A percentile compares a stretch with the other conserved stretches of the same genome.
Evolutionary conservation across 2,888 invertebrate genomes (phyloP).

Genomic region (Tipula vernalis): DNA sequence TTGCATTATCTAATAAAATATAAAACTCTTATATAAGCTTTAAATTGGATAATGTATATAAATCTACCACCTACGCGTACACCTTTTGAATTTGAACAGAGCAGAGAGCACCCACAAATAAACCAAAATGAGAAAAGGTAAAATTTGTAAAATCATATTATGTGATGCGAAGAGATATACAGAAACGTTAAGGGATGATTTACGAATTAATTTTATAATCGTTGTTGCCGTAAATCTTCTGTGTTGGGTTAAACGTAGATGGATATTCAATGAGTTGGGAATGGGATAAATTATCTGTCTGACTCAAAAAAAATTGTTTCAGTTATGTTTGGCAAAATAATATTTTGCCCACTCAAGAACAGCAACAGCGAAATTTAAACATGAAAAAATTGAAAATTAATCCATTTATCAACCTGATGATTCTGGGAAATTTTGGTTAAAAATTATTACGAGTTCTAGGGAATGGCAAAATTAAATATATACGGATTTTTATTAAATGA

Average conservation of each 20-base stretch:
- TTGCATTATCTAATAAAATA: not conserved
- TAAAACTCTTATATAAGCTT: not conserved
- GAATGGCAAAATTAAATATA: not conserved
- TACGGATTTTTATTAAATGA: not conserved
- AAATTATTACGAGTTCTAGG: not conserved
- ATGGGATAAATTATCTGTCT: not conserved
- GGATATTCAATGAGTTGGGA: not conserved
- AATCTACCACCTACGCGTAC: not conserved
- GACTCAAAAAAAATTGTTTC: not conserved
- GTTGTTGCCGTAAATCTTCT: not conserved
- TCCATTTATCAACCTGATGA: not conserved
- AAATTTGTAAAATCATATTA: not conserved
- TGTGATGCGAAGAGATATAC: not conserved
- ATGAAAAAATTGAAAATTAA: not conserved
- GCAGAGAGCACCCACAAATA: not conserved
- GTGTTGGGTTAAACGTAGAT: not conserved
- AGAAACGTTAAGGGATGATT: not conserved
- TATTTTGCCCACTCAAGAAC: not conserved
- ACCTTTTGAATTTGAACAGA: not conserved
- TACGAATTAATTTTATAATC: not conserved
- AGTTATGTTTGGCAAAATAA: not conserved
- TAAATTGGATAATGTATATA: not conserved
- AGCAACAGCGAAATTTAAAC: not conserved
- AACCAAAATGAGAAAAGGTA: not conserved
- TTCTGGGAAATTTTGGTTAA: not conserved